Percentiles rank a stretch among this genome's conserved stretches.
phyloP scores from a whole-genome alignment of 2,888 invertebrate genomes.

The Tinea pellionella region DNA sequence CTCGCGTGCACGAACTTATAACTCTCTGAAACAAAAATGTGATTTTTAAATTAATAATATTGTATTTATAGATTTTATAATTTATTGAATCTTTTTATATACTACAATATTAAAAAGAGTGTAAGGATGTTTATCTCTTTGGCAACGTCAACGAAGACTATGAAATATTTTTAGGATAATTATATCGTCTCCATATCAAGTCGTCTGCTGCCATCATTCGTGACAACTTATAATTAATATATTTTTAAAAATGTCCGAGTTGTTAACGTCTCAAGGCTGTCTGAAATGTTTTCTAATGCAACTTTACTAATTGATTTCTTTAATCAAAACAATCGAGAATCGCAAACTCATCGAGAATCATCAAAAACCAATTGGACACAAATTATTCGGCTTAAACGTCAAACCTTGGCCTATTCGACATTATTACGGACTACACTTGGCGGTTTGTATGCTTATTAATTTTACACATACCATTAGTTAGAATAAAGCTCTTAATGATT shows the following conservation, averaged over 20 bases:
- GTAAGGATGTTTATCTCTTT: no score
- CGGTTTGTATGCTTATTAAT: slow-evolving; percentile 38
- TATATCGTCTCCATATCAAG: not conserved
- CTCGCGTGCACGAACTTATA: no score
- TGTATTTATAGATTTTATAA: no score
- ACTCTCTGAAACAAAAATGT: no score
- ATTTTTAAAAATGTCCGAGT: not conserved
- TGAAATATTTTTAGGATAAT: not conserved
- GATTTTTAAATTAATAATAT: no score
- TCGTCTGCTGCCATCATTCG: not conserved
- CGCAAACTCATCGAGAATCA: slow-evolving; percentile 35
- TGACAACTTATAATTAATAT: not conserved
- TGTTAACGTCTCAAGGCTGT: not conserved
- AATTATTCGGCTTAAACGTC: slow-evolving; percentile 44
- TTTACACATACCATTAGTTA: slow-evolving; percentile 23
- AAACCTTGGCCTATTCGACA: slow-evolving; percentile 55
- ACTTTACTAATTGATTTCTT: not conserved
- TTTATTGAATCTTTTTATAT: no score
- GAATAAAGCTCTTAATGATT: slow-evolving; percentile 31
- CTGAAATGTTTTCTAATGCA: not conserved
- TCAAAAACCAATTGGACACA: slow-evolving; percentile 53
- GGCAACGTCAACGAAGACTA: not conserved
- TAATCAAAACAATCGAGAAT: not conserved
- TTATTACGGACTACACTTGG: slow-evolving; percentile 39
- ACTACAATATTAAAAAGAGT: no score